These are phyloP conservation scores for Oscheius sp. DNA, from an alignment of 2,888 invertebrate genomes.

Conservation along the genomic window DNA sequence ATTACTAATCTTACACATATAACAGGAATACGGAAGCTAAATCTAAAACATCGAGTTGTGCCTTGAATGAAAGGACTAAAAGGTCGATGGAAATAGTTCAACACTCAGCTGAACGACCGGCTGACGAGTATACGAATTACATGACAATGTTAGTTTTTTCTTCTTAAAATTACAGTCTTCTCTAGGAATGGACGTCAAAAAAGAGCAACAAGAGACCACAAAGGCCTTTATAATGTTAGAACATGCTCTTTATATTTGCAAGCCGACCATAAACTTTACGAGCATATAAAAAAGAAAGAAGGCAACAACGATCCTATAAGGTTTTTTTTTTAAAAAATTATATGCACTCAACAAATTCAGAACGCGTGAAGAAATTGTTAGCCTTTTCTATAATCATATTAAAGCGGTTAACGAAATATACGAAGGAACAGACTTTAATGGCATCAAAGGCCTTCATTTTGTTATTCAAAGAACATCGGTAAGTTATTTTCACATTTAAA, in stretches of 20 bases:
- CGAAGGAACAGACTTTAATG: conserved; percentile 91
- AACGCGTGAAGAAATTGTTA: conserved; percentile 94
- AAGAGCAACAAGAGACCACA: conserved; percentile 40
- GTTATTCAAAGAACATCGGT: conserved; percentile 89
- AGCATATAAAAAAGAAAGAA: conserved; percentile 82
- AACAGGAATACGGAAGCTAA: conserved; percentile 42
- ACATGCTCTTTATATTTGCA: conserved; percentile 78
- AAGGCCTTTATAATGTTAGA: conserved; percentile 60
- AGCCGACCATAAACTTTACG: conserved; percentile 97
- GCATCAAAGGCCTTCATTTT: conserved; percentile 93
- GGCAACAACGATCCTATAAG: conserved; percentile 66
- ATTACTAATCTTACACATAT: not conserved
- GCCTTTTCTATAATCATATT: conserved; percentile 96
- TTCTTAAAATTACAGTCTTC: not conserved
- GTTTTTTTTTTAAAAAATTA: conserved; percentile 42
- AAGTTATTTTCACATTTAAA: conserved; percentile 40
- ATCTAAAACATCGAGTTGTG: conserved; percentile 58
- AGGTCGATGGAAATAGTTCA: conserved; percentile 93
- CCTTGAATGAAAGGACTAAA: conserved; percentile 73
- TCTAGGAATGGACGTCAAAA: conserved; percentile 46
- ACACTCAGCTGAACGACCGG: conserved; percentile 71
- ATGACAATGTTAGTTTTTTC: conserved; percentile 44
- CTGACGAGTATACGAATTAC: conserved; percentile 44
- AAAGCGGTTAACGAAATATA: conserved; percentile 98
- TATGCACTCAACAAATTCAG: conserved; percentile 71